A percentile compares a stretch with the other conserved stretches of the same genome.
phyloP scores from a whole-genome alignment of 2,888 invertebrate genomes.

The Athripsodes cinereus region DNA sequence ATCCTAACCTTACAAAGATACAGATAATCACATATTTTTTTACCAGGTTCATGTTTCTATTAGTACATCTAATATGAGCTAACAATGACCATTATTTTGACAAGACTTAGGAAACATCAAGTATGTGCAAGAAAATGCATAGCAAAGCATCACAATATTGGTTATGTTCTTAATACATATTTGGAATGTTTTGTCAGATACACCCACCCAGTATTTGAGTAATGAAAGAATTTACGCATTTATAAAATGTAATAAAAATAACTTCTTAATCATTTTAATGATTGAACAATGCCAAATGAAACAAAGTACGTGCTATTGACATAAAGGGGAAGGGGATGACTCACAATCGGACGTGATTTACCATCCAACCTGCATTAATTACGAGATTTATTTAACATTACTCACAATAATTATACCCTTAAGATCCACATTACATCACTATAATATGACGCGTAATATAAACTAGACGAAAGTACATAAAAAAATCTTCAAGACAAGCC shows the following conservation, averaged over 20 bases:
- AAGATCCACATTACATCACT: conserved; percentile 4
- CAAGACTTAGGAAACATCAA: too few relatives aligned
- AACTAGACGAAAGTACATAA: conserved; percentile 32
- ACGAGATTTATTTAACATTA: not conserved
- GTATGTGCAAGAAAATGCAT: too few relatives aligned
- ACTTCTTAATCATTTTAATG: not conserved
- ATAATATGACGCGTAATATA: conserved; percentile 19
- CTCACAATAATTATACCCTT: not conserved
- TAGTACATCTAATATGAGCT: too few relatives aligned
- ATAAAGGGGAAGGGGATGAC: not conserved
- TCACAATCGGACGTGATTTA: not conserved
- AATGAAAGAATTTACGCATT: not conserved
- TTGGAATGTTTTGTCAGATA: too few relatives aligned
- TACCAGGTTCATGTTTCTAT: too few relatives aligned
- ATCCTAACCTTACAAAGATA: too few relatives aligned
- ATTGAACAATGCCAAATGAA: not conserved
- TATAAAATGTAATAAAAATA: not conserved
- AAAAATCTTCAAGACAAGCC: conserved; percentile 41
- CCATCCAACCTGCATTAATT: not conserved
- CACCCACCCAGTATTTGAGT: too few relatives aligned
- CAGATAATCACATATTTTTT: too few relatives aligned
- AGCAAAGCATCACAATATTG: too few relatives aligned
- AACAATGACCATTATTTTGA: too few relatives aligned
- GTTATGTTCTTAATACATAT: too few relatives aligned
- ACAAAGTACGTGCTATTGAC: not conserved